phyloP scores from a whole-genome alignment of 1,140 invertebrate genomes.

The Proctacanthus coquilletti region DNA sequence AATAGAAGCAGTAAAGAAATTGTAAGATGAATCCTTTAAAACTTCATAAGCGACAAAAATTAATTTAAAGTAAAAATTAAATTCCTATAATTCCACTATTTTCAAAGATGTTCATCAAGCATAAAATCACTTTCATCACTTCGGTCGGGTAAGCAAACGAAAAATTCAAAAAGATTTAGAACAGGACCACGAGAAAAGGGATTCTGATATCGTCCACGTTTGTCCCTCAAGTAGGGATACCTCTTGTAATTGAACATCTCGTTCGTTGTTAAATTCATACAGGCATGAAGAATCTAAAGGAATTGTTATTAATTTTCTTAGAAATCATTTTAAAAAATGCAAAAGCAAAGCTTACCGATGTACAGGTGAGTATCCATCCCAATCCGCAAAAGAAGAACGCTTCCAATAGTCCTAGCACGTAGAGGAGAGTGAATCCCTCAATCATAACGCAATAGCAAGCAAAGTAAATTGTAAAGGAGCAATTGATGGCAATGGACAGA shows the following conservation, averaged over 20 bases:
- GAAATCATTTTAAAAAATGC: constrained; percentile 1
- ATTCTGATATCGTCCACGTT: constrained; percentile 72
- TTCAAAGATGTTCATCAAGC: constrained; percentile 45
- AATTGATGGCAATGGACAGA: constrained; percentile 69
- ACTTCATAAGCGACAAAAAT: too few relatives aligned
- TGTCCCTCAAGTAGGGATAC: constrained; percentile 75
- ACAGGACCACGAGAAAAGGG: constrained; percentile 75
- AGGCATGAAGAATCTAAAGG: constrained; percentile 61
- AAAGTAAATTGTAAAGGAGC: constrained; percentile 74
- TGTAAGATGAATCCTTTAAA: too few relatives aligned
- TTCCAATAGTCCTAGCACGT: constrained; percentile 64
- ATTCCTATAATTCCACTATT: too few relatives aligned
- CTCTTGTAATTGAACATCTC: constrained; percentile 88
- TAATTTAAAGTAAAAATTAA: too few relatives aligned
- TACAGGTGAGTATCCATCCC: constrained; percentile 73
- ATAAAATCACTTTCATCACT: constrained; percentile 55
- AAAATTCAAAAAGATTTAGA: constrained; percentile 78
- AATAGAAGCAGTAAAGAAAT: too few relatives aligned
- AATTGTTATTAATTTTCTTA: constrained; percentile 5
- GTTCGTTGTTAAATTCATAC: constrained; percentile 85
- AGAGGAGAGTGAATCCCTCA: constrained; percentile 69
- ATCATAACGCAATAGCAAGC: constrained; percentile 72
- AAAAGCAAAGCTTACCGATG: constrained; percentile 49
- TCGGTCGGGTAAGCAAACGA: constrained; percentile 62
- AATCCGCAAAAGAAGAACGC: constrained; percentile 68